A percentile compares a stretch with the other conserved stretches of the same genome.
phyloP scores from a whole-genome alignment of 2,888 invertebrate genomes.

The Catocala fraxini region DNA sequence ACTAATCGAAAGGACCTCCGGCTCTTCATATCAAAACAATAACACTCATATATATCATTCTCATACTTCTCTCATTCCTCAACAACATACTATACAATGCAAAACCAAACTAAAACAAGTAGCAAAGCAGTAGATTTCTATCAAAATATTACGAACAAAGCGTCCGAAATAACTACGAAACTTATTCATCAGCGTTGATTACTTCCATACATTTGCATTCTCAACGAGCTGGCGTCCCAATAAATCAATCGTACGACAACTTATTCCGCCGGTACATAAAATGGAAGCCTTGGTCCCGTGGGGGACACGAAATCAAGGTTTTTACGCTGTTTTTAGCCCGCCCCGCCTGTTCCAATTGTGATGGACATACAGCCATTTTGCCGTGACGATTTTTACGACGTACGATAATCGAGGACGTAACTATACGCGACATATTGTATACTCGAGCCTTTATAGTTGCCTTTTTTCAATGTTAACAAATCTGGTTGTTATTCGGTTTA shows the following conservation, averaged over 20 bases:
- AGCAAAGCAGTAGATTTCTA: too few relatives aligned
- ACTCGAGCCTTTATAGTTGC: too few relatives aligned
- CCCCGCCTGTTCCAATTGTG: background rate
- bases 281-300: slow-evolving; percentile 1
- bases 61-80: too few relatives aligned
- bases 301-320: slow-evolving; percentile 5
- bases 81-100: too few relatives aligned
- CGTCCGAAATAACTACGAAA: background rate
- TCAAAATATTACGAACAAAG: too few relatives aligned
- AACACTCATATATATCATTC: too few relatives aligned
- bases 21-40: too few relatives aligned
- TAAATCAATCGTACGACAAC: slow-evolving; percentile 10
- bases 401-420: background rate
- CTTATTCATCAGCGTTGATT: slow-evolving; percentile 1
- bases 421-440: background rate
- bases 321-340: slow-evolving; percentile 1
- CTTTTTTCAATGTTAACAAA: too few relatives aligned
- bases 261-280: slow-evolving; percentile 4
- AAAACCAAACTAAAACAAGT: too few relatives aligned
- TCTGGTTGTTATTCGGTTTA: too few relatives aligned
- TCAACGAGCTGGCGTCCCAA: slow-evolving; percentile 6
- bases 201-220: slow-evolving; percentile 8
- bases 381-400: background rate
- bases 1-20: too few relatives aligned
- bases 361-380: background rate